Conservation (phyloP, 2,797 vertebrate species). For the Acrossocheilus fasciatus region DNA sequence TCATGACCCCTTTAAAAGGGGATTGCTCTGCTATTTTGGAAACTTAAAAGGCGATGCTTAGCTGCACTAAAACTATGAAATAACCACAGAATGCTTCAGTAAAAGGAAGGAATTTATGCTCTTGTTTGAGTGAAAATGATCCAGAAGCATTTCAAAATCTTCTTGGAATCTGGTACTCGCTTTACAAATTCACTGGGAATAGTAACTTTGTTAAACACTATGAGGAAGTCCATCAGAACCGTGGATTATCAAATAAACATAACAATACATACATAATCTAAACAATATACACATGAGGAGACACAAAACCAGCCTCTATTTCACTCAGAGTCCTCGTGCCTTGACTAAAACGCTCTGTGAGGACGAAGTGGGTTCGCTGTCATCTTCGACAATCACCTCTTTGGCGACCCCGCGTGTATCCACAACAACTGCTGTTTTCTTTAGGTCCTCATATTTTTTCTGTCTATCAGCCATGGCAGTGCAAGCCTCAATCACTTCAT, state of each 20-base stretch:
- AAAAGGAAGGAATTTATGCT: slow-evolving; percentile 6
- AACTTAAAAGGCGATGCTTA: slow-evolving; percentile 2
- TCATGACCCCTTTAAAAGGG: background rate
- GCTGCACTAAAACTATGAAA: slow-evolving; percentile 1
- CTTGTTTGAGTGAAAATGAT: background rate
- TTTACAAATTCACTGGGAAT: slow-evolving; percentile 11
- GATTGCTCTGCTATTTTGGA: background rate
- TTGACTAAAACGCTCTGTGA: slow-evolving; percentile 85
- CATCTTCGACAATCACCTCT: slow-evolving; percentile 59
- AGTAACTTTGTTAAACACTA: background rate
- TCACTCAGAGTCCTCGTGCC: slow-evolving; percentile 75
- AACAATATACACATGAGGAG: background rate
- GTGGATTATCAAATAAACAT: background rate
- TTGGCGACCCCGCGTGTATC: slow-evolving; percentile 72
- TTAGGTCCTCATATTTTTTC: slow-evolving; percentile 77
- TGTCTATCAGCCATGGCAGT: slow-evolving; percentile 90
- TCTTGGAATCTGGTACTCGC: background rate
- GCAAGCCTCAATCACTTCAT: slow-evolving; percentile 93
- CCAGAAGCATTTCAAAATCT: background rate
- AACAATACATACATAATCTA: background rate
- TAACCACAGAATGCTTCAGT: slow-evolving; percentile 29
- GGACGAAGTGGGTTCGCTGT: slow-evolving; percentile 58
- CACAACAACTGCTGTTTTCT: slow-evolving; percentile 80
- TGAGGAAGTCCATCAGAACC: background rate
- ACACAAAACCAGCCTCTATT: background rate